phyloP scores from a whole-genome alignment of 2,113 vertebrate genomes.

The Clarias magur region DNA sequence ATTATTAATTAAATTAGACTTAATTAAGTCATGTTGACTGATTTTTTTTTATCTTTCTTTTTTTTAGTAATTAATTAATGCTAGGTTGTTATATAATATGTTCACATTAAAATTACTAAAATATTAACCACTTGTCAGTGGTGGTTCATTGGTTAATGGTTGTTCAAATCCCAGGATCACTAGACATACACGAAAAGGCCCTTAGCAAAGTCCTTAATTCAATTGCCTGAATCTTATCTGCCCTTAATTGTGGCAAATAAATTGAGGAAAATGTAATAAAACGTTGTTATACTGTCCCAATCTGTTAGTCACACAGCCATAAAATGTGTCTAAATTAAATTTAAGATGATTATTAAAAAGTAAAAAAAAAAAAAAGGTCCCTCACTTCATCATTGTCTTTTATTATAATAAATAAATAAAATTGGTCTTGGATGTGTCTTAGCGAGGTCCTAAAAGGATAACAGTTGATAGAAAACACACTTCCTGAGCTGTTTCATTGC shows the following conservation, averaged over 20 bases:
- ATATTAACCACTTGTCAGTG: not conserved
- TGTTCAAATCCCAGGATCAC: not conserved
- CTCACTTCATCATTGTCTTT: not conserved
- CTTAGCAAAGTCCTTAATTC: not conserved
- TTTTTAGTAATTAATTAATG: not conserved
- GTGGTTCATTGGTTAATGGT: not conserved
- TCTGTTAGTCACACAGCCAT: not conserved
- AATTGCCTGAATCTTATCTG: not conserved
- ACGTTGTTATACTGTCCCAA: not conserved
- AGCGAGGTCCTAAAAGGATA: not conserved
- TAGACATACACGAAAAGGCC: not conserved
- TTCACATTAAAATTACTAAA: not conserved
- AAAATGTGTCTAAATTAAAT: not conserved
- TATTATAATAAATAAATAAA: not conserved
- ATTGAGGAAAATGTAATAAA: not conserved
- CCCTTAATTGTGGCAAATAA: not conserved
- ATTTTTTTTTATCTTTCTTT: not conserved
- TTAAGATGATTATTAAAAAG: not conserved
- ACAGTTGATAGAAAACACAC: conserved; percentile 1
- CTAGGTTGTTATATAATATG: not conserved
- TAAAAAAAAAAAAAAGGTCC: not conserved
- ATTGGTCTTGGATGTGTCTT: not conserved
- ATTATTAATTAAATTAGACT: not conserved
- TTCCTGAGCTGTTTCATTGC: not conserved
- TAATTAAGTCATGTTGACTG: not conserved